Base-by-base conservation (phyloP, 2,797 vertebrate genomes). In the Sitta carolinensis region DNA sequence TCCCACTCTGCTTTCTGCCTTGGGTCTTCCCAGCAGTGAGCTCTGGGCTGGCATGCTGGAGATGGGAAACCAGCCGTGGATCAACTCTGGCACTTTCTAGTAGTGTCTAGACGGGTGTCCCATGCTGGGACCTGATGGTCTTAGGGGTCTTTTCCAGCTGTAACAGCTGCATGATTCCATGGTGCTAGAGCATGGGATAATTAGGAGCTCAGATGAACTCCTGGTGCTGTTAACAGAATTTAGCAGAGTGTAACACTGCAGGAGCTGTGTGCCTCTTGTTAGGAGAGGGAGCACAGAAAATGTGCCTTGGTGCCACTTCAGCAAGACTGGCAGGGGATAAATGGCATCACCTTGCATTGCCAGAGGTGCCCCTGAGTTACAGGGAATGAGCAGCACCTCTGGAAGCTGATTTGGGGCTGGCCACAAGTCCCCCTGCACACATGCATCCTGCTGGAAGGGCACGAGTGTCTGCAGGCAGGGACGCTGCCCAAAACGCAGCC, bases 331-430 rank as follows among this genome's bases (percentile, higher is more conserved):
- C 4, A 2, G 0, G 6, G 73, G 70, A 58, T 34, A 32, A 27
- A 16, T 22, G 4, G 40, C 3, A 0, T 66, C 59, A 29, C 70
- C 22, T 29, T 2, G 10, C 10, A 0, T 16, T 74, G 85, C 76
- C 40, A 4, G 16, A 26, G 86, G 51, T 74, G 61, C 43, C 40
- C 32, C 57, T 52, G 79, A 74, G 51, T 45, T 76, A 30, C 48
- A 26, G 54, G 52, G 42, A 50, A 45, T 13, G 77, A 84, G 79
- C 89, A 85, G 68, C 16, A 51, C 40, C 70, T 92, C 74, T 2
- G 7, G 40, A 19, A 58, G 74, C 40, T 69, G 66, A 16, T 59
- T n/a, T 2, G 27, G 55, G 36, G 43, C 80, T 73, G 47, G 40
- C 74, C 11, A 8, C 84, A 78, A 30, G 40, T 40, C 21, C 9